Evolutionary conservation across 2,797 vertebrate species (phyloP).

Genomic region (Arnoldichthys spilopterus): DNA sequence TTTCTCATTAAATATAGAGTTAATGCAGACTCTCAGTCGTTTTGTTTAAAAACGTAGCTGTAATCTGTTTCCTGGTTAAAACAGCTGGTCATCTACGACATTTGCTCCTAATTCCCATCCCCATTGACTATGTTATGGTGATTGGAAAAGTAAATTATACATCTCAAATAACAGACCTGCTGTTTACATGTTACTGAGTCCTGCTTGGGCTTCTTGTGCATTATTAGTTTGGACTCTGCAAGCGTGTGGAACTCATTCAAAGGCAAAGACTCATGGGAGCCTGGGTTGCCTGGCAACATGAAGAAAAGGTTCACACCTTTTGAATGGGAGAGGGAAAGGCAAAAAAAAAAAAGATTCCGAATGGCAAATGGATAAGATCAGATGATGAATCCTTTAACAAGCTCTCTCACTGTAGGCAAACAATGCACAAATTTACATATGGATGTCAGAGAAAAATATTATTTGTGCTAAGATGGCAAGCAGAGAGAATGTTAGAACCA

Average conservation of each 20-base stretch:
- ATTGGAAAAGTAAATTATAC: too few species aligned
- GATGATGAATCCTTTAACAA: slow-evolving; percentile 58
- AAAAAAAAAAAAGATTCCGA: slow-evolving; percentile 35
- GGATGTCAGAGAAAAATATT: slow-evolving; percentile 14
- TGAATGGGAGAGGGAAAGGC: slow-evolving; percentile 52
- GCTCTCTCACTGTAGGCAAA: slow-evolving; percentile 60
- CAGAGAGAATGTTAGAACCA: neutral
- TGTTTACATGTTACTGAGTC: slow-evolving; percentile 6
- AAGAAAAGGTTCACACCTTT: slow-evolving; percentile 72
- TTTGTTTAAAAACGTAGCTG: neutral
- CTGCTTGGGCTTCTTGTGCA: slow-evolving; percentile 17
- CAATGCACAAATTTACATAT: slow-evolving; percentile 25
- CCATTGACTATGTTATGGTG: neutral
- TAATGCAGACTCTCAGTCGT: neutral
- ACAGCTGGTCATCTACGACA: neutral
- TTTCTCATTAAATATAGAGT: neutral
- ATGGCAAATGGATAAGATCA: slow-evolving; percentile 46
- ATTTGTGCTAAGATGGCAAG: neutral
- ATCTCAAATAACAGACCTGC: neutral
- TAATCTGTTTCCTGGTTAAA: neutral
- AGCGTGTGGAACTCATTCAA: slow-evolving; percentile 64
- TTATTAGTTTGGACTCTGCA: slow-evolving; percentile 50
- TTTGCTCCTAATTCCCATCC: too few species aligned
- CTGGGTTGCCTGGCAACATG: slow-evolving; percentile 80
- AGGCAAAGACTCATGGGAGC: slow-evolving; percentile 75